phyloP scores from a whole-genome alignment of 2,888 invertebrate species.

The Drosophila longiperda region DNA sequence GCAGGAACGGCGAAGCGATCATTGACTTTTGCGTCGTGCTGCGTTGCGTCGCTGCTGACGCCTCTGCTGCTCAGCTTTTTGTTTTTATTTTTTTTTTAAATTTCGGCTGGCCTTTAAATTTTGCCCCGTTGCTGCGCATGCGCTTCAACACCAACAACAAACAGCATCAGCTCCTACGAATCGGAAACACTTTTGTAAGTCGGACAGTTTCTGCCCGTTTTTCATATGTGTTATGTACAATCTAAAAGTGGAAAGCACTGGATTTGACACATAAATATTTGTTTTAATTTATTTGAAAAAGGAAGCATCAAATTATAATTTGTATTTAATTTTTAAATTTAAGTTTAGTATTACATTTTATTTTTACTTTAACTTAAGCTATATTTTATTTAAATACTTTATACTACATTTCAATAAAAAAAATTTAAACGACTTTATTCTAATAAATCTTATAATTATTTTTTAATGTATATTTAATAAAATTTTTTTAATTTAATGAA shows the following conservation, averaged over 20 bases:
- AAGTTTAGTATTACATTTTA: not conserved
- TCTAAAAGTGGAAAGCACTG: not conserved
- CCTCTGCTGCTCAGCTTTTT: slow-evolving; percentile 47
- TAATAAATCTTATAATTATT: too few relatives aligned
- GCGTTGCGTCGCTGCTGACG: slow-evolving; percentile 37
- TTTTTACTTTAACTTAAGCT: not conserved
- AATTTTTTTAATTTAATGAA: not conserved
- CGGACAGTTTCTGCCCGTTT: not conserved
- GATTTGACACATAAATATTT: not conserved
- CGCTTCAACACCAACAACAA: slow-evolving; percentile 17
- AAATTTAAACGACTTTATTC: too few relatives aligned
- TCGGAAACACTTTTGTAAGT: slow-evolving; percentile 19
- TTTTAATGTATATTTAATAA: too few relatives aligned
- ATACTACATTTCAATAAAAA: not conserved
- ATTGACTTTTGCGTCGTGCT: slow-evolving; percentile 64
- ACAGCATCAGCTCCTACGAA: slow-evolving; percentile 7
- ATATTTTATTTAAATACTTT: too few relatives aligned
- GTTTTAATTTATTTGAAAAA: not conserved
- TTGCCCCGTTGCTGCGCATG: slow-evolving; percentile 43
- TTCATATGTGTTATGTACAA: not conserved
- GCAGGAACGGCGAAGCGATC: slow-evolving; percentile 56
- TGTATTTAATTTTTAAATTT: not conserved
- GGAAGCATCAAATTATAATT: not conserved
- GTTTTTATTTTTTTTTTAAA: slow-evolving; percentile 38
- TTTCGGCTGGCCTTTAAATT: slow-evolving; percentile 47